Evolutionary conservation across 2,797 vertebrate species (phyloP).

Genomic region (Choloepus didactylus): DNA sequence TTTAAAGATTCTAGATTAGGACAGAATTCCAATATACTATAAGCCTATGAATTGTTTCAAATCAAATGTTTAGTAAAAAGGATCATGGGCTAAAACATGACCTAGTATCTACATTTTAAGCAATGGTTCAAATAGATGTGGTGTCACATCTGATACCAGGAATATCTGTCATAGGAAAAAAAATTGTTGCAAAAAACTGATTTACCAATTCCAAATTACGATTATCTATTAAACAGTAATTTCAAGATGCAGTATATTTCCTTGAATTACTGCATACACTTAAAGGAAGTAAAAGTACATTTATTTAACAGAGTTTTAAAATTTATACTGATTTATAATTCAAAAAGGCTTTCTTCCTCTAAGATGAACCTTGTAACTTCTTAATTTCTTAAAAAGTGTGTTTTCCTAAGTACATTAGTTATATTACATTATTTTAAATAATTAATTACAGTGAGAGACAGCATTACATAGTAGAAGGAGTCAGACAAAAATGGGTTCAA

Average conservation of each 20-base stretch:
- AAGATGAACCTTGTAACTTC: background rate
- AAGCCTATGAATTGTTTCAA: background rate
- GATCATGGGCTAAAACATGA: background rate
- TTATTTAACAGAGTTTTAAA: constrained; percentile 58
- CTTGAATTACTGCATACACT: constrained; percentile 43
- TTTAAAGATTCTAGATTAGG: background rate
- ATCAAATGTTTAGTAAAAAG: background rate
- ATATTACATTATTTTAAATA: background rate
- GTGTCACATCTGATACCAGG: background rate
- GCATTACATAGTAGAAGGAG: background rate
- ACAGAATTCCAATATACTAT: background rate
- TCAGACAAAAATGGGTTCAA: background rate
- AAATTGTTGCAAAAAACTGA: background rate
- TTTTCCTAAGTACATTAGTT: constrained; percentile 5
- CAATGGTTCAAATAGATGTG: background rate
- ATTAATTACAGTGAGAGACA: background rate
- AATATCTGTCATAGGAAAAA: background rate
- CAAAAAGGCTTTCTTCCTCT: background rate
- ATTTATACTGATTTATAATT: constrained; percentile 32
- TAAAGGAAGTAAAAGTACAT: constrained; percentile 34
- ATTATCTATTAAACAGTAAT: constrained; percentile 3
- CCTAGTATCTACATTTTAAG: constrained; percentile 35
- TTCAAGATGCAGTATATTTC: background rate
- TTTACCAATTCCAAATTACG: background rate
- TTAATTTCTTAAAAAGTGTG: constrained; percentile 33